phyloP scores from a whole-genome alignment of 1,140 invertebrate genomes.

The Formica exsecta region DNA sequence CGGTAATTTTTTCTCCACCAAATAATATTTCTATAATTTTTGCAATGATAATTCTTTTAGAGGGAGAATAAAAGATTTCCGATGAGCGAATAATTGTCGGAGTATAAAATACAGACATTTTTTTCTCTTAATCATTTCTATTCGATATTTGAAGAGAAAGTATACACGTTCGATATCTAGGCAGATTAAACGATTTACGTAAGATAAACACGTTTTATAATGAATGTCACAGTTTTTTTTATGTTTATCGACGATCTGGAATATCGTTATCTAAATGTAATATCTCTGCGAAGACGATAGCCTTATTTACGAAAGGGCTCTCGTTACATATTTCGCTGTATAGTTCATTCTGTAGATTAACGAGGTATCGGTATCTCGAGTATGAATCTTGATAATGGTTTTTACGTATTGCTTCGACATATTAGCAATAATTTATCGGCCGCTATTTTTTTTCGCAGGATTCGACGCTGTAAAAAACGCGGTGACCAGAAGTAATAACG shows the following conservation, averaged over 20 bases:
- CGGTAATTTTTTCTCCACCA: background rate
- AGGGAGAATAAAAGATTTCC: background rate
- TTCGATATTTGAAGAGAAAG: slow-evolving; percentile 2
- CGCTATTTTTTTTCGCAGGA: slow-evolving; percentile 2
- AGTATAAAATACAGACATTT: background rate
- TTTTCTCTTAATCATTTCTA: background rate
- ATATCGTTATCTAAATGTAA: slow-evolving; percentile 50
- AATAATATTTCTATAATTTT: background rate
- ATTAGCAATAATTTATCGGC: slow-evolving; percentile 29
- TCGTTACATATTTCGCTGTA: slow-evolving; percentile 15
- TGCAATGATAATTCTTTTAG: background rate
- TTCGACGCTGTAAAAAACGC: background rate
- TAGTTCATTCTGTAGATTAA: slow-evolving; percentile 48
- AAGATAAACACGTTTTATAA: background rate
- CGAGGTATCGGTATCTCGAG: slow-evolving; percentile 11
- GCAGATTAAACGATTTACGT: background rate
- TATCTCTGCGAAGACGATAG: slow-evolving; percentile 18
- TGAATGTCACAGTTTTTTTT: slow-evolving; percentile 20
- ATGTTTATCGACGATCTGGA: slow-evolving; percentile 33
- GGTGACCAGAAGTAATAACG: background rate
- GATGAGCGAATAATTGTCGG: background rate
- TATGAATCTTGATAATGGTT: slow-evolving; percentile 13
- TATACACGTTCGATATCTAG: background rate
- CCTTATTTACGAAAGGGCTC: slow-evolving; percentile 52
- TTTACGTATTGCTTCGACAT: background rate